phyloP scores from a whole-genome alignment of 2,113 vertebrate genomes.

The Microtus pennsylvanicus region DNA sequence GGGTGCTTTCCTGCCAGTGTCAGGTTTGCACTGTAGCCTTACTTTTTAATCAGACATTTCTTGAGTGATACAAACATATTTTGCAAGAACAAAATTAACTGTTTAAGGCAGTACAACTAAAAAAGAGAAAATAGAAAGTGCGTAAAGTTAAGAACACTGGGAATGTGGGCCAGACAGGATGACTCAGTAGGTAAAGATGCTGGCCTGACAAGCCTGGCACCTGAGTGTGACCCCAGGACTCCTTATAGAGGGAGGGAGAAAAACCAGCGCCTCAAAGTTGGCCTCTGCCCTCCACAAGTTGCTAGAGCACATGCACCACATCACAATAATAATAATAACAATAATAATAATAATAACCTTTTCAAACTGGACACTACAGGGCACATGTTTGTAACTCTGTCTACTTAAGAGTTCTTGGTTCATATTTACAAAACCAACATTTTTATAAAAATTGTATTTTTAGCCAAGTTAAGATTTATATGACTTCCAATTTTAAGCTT shows the following conservation, averaged over 20 bases:
- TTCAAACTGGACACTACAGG: background rate
- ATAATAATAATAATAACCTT: background rate
- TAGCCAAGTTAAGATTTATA: constrained; percentile 24
- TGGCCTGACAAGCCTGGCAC: background rate
- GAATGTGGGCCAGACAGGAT: background rate
- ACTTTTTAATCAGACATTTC: background rate
- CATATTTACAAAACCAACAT: constrained; percentile 13
- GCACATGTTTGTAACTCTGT: background rate
- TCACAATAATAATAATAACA: background rate
- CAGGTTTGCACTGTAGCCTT: background rate
- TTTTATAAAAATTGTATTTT: constrained; percentile 45
- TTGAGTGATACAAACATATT: constrained; percentile 10
- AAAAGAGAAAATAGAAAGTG: constrained; percentile 25
- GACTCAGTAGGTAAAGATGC: background rate
- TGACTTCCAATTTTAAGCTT: constrained; percentile 38
- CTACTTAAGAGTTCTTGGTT: background rate
- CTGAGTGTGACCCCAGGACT: background rate
- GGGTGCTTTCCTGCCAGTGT: background rate
- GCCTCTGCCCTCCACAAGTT: background rate
- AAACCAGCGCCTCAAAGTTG: background rate
- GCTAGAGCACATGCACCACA: no score
- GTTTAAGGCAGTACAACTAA: constrained; percentile 27
- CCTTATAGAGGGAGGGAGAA: no score
- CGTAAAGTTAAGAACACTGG: constrained; percentile 12
- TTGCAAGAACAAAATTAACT: constrained; percentile 31